A percentile compares a stretch with the other conserved stretches of the same genome.
Conservation (phyloP, 2,113 vertebrate species). For the Procavia capensis region DNA sequence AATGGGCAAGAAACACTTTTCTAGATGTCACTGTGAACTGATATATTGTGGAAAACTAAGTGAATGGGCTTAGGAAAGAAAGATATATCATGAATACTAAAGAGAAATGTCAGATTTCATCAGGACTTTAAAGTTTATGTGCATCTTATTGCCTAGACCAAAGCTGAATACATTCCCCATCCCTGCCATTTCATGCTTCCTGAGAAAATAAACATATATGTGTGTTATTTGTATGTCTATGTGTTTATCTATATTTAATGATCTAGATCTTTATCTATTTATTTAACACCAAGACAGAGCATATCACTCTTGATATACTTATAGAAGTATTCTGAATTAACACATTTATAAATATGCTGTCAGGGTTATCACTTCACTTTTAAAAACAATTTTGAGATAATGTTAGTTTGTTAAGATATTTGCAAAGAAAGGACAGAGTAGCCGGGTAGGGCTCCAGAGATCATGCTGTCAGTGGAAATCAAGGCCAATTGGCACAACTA, state of each 20-base stretch:
- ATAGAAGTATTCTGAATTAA: slow-evolving; percentile 28
- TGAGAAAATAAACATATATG: not conserved
- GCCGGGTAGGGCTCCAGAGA: too few species aligned
- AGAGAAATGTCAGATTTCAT: slow-evolving; percentile 55
- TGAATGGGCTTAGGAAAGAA: slow-evolving; percentile 51
- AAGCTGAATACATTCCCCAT: not conserved
- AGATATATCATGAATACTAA: slow-evolving; percentile 56
- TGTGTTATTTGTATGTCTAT: not conserved
- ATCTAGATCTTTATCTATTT: not conserved
- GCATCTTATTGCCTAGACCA: not conserved
- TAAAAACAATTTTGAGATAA: slow-evolving; percentile 32
- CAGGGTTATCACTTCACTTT: not conserved
- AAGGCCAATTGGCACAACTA: too few species aligned
- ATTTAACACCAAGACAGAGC: not conserved
- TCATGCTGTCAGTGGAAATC: too few species aligned
- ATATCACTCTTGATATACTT: not conserved
- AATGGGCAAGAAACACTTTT: slow-evolving; percentile 57
- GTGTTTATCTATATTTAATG: not conserved
- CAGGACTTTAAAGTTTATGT: not conserved
- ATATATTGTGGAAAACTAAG: slow-evolving; percentile 62
- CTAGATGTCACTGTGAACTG: slow-evolving; percentile 52
- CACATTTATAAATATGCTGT: not conserved
- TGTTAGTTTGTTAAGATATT: not conserved
- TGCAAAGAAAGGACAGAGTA: not conserved
- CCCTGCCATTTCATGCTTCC: not conserved